A percentile compares a stretch with the other conserved stretches of the same genome.
Conservation (phyloP, 2,888 invertebrate species). For the Dasysyrphus tricinctus region DNA sequence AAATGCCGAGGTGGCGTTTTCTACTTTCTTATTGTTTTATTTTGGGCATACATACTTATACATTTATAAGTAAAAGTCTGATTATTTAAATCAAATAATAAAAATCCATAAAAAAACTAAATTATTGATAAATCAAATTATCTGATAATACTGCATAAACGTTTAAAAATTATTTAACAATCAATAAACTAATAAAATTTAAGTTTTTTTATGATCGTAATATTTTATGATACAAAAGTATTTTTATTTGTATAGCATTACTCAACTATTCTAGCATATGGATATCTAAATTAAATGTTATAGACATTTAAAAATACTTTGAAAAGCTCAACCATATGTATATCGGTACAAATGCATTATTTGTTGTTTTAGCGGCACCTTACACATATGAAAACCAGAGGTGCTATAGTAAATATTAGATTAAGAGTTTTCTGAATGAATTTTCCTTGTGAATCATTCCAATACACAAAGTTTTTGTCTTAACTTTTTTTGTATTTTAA, state of each 20-base stretch:
- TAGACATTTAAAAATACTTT: neutral
- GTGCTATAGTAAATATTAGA: neutral
- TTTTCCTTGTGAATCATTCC: neutral
- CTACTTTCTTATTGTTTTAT: too few species aligned
- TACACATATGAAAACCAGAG: neutral
- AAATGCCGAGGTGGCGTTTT: too few species aligned
- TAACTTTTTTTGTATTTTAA: neutral
- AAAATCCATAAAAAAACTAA: neutral
- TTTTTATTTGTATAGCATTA: slow-evolving; percentile 4
- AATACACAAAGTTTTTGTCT: neutral
- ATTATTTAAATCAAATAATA: neutral
- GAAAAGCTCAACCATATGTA: neutral
- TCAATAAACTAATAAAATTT: slow-evolving; percentile 7
- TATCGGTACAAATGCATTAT: neutral
- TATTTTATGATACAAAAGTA: neutral
- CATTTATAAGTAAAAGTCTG: neutral
- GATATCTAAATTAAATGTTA: neutral
- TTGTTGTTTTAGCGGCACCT: neutral
- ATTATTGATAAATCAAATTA: too few species aligned
- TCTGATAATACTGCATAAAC: neutral
- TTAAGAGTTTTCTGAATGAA: slow-evolving; percentile 3
- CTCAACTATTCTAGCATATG: too few species aligned
- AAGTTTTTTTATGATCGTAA: neutral
- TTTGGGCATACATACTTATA: too few species aligned
- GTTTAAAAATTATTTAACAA: neutral